A percentile compares a stretch with the other conserved stretches of the same genome.
Evolutionary conservation across 2,113 vertebrate species (phyloP).

Genomic region (Pandion haliaetus): DNA sequence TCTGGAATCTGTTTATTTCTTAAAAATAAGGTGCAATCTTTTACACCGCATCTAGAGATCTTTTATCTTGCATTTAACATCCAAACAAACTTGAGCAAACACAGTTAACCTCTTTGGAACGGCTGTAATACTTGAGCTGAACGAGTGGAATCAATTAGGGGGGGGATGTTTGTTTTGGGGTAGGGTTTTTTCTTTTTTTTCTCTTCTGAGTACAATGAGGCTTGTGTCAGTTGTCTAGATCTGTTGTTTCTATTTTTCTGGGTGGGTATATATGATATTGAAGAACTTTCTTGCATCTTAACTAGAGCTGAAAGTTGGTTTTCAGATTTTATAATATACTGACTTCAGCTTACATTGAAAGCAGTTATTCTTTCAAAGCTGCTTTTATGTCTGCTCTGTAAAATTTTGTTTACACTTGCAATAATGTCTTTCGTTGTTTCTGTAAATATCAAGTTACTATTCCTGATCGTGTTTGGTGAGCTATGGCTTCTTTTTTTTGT

Average conservation of each 20-base stretch:
- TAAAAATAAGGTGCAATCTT: slow-evolving; percentile 40
- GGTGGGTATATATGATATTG: background rate
- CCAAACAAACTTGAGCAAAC: slow-evolving; percentile 5
- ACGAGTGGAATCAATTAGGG: background rate
- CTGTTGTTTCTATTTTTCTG: background rate
- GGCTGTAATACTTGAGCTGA: background rate
- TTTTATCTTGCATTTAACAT: slow-evolving; percentile 29
- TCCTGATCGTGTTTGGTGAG: background rate
- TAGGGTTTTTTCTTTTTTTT: background rate
- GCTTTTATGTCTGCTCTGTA: background rate
- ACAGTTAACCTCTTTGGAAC: slow-evolving; percentile 1
- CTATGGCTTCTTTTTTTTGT: background rate
- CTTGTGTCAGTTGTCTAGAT: background rate
- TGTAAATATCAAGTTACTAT: background rate
- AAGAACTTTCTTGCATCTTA: background rate
- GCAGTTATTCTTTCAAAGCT: background rate
- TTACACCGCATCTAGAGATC: background rate
- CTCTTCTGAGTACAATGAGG: background rate
- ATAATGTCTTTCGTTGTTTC: background rate
- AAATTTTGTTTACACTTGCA: background rate
- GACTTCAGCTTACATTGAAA: background rate
- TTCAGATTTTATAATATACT: background rate
- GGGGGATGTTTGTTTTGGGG: background rate
- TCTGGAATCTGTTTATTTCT: slow-evolving; percentile 81
- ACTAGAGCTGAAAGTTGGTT: background rate